Base-by-base conservation (phyloP, 2,113 vertebrate species). In the Brachyistius frenatus region DNA sequence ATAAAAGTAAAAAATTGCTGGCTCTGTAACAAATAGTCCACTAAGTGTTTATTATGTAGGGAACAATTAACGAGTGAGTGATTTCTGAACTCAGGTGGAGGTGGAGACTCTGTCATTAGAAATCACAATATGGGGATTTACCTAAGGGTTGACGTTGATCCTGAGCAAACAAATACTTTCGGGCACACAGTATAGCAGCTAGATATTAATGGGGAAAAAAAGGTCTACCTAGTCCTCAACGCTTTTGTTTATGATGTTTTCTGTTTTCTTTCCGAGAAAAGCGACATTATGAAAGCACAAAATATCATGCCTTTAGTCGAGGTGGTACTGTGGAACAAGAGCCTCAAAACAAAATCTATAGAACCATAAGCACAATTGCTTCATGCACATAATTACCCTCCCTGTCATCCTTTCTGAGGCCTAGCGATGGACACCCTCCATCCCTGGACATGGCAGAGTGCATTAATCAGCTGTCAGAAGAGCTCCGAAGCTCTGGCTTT, bases 381-480 rank as follows among this genome's bases (percentile, higher is more conserved):
- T 76, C 74, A 61, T 71, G 23, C 39, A 72, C 23, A 56, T 13
- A 50, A 54, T 44, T 60, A 87, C 35, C 54, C 73, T 69, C 65
- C 53, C 63, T 78, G 72, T 69, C 85, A 78, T 67, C 62, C 60
- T 33, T 57, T 66, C 47, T 5, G 4, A 73, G 81, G 76, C 81
- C 83, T 62, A 75, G 77, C 50, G 50, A 87, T 78, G 86, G 81
- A 88, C 78, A 85, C 71, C 74, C 75, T 79, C 54, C 16, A 66
- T 66, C 63, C 67, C 49, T 68, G 69, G 85, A 88, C 83, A 80
- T 78, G 77, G 84, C 62, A 65, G 71, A 78, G 72, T 65, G 83
- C 86, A 90, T 92, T 93, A 92, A 92, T 90, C 89, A 90, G 82
- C 78, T 84, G 87, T 86, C 88, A 85, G 86, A 81, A 70, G 85